Percentiles rank a stretch among this genome's conserved stretches.
phyloP scores from a whole-genome alignment of 1,140 invertebrate species.

The Drosophila aff. region DNA sequence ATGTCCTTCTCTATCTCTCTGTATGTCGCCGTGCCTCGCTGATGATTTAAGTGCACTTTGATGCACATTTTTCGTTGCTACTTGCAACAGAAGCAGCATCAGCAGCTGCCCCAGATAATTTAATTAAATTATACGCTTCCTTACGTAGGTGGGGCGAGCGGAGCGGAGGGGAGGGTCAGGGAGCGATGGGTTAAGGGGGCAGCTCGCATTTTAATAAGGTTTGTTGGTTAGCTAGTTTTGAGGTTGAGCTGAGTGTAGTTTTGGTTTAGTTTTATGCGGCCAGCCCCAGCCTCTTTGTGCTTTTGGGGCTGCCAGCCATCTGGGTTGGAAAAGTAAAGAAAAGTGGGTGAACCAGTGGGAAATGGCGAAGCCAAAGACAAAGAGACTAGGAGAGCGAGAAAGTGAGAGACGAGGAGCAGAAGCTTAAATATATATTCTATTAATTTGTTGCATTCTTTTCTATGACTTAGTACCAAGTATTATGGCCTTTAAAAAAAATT shows the following conservation, averaged over 20 bases:
- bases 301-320: slow-evolving; percentile 61
- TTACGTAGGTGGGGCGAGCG: slow-evolving; percentile 60
- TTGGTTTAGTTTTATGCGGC: slow-evolving; percentile 71
- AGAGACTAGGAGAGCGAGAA: background rate
- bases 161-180: slow-evolving; percentile 19
- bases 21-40: slow-evolving; percentile 80
- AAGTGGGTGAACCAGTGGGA: slow-evolving; percentile 5
- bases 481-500: background rate
- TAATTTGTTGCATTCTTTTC: slow-evolving; percentile 1
- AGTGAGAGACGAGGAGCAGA: slow-evolving; percentile 1
- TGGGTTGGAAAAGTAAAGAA: slow-evolving; percentile 60
- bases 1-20: slow-evolving; percentile 45
- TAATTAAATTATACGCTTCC: slow-evolving; percentile 83
- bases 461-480: no score
- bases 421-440: slow-evolving; percentile 3
- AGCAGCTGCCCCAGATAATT: slow-evolving; percentile 79
- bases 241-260: slow-evolving; percentile 81
- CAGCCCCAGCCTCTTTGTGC: slow-evolving; percentile 53
- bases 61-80: slow-evolving; percentile 81
- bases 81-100: slow-evolving; percentile 61
- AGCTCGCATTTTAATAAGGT: slow-evolving; percentile 78
- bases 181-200: slow-evolving; percentile 57
- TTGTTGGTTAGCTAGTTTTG: slow-evolving; percentile 81
- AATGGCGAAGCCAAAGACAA: background rate
- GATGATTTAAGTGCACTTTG: slow-evolving; percentile 83